Conservation (phyloP, 2,113 vertebrate species). For the Zosterops pallidus region DNA sequence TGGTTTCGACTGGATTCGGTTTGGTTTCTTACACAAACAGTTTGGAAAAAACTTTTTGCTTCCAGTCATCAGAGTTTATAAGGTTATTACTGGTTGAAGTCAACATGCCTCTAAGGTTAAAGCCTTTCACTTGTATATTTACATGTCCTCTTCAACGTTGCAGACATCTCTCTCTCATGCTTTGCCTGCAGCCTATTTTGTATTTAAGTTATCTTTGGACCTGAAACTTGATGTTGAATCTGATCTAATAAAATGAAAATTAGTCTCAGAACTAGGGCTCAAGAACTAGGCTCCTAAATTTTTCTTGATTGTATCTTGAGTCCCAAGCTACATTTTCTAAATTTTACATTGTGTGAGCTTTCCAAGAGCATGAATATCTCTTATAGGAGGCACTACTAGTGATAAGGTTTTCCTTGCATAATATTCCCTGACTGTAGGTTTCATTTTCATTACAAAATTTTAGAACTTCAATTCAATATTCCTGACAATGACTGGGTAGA, state of each 20-base stretch:
- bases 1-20: not conserved
- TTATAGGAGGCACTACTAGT: not conserved
- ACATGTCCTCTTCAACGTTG: fast-evolving
- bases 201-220: not conserved
- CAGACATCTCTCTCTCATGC: not conserved
- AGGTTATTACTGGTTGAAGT: not conserved
- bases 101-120: not conserved
- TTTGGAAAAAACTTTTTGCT: not conserved
- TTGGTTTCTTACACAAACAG: not conserved
- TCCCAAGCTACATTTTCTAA: not conserved
- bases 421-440: not conserved
- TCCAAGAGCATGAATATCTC: not conserved
- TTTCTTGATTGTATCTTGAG: not conserved
- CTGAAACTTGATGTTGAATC: not conserved
- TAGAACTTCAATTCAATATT: not conserved
- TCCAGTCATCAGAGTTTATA: not conserved
- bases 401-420: not conserved
- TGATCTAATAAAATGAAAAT: not conserved
- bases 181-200: not conserved
- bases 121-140: not conserved
- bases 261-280: not conserved
- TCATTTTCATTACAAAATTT: not conserved
- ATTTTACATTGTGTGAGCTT: not conserved
- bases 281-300: not conserved
- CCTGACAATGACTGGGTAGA: not conserved